Percentiles rank a stretch among this genome's conserved stretches.
Conservation (phyloP, 1,140 invertebrate species). For the Drosophila repletoides region DNA sequence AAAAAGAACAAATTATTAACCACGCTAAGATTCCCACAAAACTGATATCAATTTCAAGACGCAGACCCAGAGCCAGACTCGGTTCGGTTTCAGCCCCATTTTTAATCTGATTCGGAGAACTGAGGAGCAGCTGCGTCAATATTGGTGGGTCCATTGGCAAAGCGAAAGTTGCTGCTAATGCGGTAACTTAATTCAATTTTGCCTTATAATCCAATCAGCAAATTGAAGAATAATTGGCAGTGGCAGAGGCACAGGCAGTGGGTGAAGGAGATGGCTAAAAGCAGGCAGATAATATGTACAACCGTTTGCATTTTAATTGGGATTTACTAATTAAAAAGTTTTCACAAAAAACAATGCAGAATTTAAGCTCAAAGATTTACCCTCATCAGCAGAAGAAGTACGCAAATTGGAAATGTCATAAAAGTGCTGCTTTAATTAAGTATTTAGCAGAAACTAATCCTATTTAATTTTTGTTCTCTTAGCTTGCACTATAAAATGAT, state of each 20-base stretch:
- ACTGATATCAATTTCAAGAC: conserved; percentile 31
- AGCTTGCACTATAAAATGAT: too few relatives aligned
- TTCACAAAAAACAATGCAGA: conserved; percentile 35
- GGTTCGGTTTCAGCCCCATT: background rate
- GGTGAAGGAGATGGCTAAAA: conserved; percentile 15
- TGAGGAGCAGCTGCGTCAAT: conserved; percentile 8
- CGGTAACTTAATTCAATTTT: conserved; percentile 75
- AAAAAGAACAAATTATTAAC: conserved; percentile 54
- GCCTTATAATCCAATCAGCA: conserved; percentile 72
- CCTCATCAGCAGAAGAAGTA: too few relatives aligned
- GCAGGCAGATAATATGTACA: conserved; percentile 47
- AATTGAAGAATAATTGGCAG: conserved; percentile 69
- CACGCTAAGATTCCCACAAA: conserved; percentile 50
- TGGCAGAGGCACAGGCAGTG: conserved; percentile 1
- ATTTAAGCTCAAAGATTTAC: conserved; percentile 14
- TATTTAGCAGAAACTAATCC: too few relatives aligned
- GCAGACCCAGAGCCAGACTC: background rate
- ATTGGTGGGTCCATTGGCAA: background rate
- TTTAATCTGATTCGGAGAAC: conserved; percentile 24
- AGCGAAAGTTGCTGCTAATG: conserved; percentile 50
- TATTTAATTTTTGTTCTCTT: too few relatives aligned
- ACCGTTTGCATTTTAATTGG: conserved; percentile 73
- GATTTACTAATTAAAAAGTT: conserved; percentile 76
- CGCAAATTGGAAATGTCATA: too few relatives aligned
- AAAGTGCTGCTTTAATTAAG: too few relatives aligned